Evolutionary conservation across 2,113 vertebrate genomes (phyloP).

Genomic region (Anolis carolinensis): DNA sequence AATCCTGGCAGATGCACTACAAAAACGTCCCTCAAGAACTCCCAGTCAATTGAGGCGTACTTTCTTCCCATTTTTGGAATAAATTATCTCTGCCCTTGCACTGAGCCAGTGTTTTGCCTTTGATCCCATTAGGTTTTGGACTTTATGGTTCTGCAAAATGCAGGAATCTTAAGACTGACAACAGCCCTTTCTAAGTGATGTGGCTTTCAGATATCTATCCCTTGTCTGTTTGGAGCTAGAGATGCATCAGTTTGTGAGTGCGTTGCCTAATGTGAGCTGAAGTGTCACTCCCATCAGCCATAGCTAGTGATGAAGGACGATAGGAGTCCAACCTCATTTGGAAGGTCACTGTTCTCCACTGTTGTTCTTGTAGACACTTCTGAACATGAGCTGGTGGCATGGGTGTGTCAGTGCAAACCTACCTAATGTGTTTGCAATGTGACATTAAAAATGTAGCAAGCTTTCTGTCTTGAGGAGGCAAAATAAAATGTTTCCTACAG

Average conservation of each 20-base stretch:
- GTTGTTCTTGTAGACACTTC: too few relatives aligned
- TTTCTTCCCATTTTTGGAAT: not conserved
- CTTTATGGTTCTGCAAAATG: not conserved
- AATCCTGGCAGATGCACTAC: too few relatives aligned
- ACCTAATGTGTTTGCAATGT: not conserved
- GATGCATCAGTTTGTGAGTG: not conserved
- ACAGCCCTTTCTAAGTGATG: not conserved
- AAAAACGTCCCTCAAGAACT: too few relatives aligned
- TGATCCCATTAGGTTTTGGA: not conserved
- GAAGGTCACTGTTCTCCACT: too few relatives aligned
- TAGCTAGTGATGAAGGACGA: not conserved
- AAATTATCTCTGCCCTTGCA: too few relatives aligned
- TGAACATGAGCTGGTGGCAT: too few relatives aligned
- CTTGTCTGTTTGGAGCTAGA: not conserved
- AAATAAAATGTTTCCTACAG: not conserved
- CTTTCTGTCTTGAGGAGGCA: not conserved
- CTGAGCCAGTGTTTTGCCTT: not conserved
- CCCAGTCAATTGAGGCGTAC: not conserved
- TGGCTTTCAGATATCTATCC: not conserved
- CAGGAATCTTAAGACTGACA: too few relatives aligned
- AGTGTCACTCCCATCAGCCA: not conserved
- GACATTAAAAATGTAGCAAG: not conserved
- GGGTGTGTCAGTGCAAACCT: not conserved
- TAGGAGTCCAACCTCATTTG: not conserved
- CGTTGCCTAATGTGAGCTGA: too few relatives aligned